A percentile compares a stretch with the other conserved stretches of the same genome.
Conservation (phyloP, 2,888 invertebrate species). For the Scelioninae gen. 2 region DNA sequence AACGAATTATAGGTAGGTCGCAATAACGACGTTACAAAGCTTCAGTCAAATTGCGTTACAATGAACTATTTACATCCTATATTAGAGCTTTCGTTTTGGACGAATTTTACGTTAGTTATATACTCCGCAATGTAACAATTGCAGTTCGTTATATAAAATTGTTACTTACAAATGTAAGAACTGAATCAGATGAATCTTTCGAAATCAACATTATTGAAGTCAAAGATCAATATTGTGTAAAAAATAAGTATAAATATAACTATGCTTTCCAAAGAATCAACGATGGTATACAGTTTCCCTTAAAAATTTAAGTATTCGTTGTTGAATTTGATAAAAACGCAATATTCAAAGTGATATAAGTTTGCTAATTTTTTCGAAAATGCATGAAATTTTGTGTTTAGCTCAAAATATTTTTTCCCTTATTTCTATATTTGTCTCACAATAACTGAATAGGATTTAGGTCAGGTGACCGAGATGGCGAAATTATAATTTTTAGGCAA, state of each 20-base stretch:
- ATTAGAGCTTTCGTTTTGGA: constrained; percentile 51
- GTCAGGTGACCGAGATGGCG: too few relatives aligned
- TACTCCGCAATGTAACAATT: constrained; percentile 26
- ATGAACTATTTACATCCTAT: constrained; percentile 53
- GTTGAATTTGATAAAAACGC: too few relatives aligned
- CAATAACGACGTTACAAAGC: constrained; percentile 34
- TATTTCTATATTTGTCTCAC: too few relatives aligned
- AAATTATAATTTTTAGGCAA: too few relatives aligned
- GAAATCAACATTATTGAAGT: constrained; percentile 34
- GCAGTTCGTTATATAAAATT: constrained; percentile 50
- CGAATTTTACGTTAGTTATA: constrained; percentile 46
- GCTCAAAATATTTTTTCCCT: too few relatives aligned
- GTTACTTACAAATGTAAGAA: constrained; percentile 47
- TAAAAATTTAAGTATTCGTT: too few relatives aligned
- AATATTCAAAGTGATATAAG: too few relatives aligned
- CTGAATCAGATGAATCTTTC: constrained; percentile 11
- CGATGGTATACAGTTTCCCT: constrained; percentile 40
- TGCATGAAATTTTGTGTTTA: too few relatives aligned
- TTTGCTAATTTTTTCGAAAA: too few relatives aligned
- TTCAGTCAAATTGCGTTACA: constrained; percentile 18
- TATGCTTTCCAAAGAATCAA: constrained; percentile 33
- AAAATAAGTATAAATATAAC: constrained; percentile 31
- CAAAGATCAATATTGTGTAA: constrained; percentile 27
- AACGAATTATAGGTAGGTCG: constrained; percentile 8
- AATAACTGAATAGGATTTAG: too few relatives aligned